Evolutionary conservation across 1,140 invertebrate species (phyloP).

Genomic region (Ruditapes philippinarum): DNA sequence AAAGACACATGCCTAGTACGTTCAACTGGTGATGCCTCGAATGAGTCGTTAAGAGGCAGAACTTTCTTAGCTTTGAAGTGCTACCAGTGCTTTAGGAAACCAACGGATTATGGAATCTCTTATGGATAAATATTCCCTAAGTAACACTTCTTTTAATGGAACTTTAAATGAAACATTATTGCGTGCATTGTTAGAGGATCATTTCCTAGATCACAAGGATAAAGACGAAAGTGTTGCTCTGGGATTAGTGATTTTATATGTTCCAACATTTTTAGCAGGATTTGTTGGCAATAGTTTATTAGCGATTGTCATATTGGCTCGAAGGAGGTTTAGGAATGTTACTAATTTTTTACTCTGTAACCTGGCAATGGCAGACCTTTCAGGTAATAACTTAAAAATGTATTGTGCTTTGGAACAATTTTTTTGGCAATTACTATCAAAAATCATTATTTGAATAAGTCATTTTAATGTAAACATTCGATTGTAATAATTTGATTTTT

Average conservation of each 20-base stretch:
- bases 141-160: neutral
- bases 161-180: conserved; percentile 38
- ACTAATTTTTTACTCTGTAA: conserved; percentile 76
- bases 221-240: neutral
- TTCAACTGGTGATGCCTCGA: too few relatives aligned
- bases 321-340: conserved; percentile 66
- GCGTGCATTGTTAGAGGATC: neutral
- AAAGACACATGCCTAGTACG: too few relatives aligned
- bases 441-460: too few relatives aligned
- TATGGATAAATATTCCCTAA: too few relatives aligned
- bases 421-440: too few relatives aligned
- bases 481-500: too few relatives aligned
- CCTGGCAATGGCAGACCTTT: conserved; percentile 73
- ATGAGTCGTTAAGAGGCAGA: too few relatives aligned
- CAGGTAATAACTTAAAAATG: conserved; percentile 57
- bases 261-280: conserved; percentile 69
- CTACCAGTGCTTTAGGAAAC: too few relatives aligned
- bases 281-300: conserved; percentile 71
- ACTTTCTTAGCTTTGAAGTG: too few relatives aligned
- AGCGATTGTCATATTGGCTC: conserved; percentile 58
- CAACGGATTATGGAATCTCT: too few relatives aligned
- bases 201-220: neutral
- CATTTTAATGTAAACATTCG: too few relatives aligned
- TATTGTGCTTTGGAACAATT: neutral
- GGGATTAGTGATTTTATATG: conserved; percentile 62